Base-by-base conservation (phyloP, 2,797 vertebrate genomes). In the Premnoplex brunnescens region DNA sequence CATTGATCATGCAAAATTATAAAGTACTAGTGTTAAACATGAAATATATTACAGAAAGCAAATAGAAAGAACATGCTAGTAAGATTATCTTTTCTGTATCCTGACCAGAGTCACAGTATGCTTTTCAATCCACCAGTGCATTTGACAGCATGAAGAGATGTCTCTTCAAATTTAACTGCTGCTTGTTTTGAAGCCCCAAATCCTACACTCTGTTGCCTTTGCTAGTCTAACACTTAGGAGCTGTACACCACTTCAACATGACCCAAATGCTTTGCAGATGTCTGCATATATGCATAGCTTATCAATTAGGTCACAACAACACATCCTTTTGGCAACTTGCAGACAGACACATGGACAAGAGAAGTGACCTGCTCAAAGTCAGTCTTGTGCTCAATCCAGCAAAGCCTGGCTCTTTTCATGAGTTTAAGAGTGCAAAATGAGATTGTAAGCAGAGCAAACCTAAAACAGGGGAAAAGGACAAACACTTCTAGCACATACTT, bases 91-190 rank as follows among this genome's bases (percentile, higher is more conserved):
- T 80, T 92, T 94, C 84, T 83, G 78, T 75, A 71, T 79, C 91
- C 79, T 92, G 94, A 98, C 86, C 97, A 97, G 97, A 98, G 96
- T 21, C 78, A 41, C 90, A 97, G 97, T 94, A 96, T 97, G 94
- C 85, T 97, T 96, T 83, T 96, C 74, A 96, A 85, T 86, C 92
- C 89, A 94, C 94, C 52, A 91, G 92, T 11, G 46, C 87, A 86
- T 85, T 63, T 52, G 75, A 86, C 51, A 93, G 64, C 90, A 91
- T 9, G 39, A 93, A 80, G 69, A 91, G 36, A 73, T 19, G 6
- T 30, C 78, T 69, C 85, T 85, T 63, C 84, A 92, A 67, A 56
- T 79, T 72, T 86, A 64, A 63, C 30, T 78, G 63, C 44, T 91
- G 49, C 39, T 26, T 92, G 3, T 36, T 88, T 69, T 5, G 9